Conservation (phyloP, 2,797 vertebrate species). For the Acestrorhynchus altus region DNA sequence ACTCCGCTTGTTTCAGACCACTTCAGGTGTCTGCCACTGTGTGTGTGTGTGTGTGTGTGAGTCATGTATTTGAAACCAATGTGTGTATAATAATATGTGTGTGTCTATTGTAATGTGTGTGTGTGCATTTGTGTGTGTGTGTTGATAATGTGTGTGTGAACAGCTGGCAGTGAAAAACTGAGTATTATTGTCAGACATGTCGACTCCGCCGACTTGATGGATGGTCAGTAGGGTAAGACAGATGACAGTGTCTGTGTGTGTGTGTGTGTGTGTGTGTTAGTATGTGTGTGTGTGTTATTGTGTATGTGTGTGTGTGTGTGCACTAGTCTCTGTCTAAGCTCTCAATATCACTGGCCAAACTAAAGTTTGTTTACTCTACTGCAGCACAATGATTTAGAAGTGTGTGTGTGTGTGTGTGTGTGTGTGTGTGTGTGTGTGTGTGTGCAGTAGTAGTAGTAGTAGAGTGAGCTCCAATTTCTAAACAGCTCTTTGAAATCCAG, state of each 20-base stretch:
- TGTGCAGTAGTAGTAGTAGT: constrained; percentile 33
- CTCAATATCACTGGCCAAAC: constrained; percentile 81
- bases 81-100: constrained; percentile 5
- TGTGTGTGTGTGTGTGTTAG: constrained; percentile 58
- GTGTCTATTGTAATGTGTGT: neutral
- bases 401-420: constrained; percentile 59
- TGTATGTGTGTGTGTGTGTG: constrained; percentile 55
- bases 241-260: constrained; percentile 74
- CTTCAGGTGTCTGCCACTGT: constrained; percentile 70
- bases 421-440: constrained; percentile 40
- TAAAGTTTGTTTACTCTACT: constrained; percentile 82
- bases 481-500: constrained; percentile 79
- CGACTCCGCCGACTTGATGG: constrained; percentile 82
- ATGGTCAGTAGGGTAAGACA: constrained; percentile 82
- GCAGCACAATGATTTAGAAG: constrained; percentile 77
- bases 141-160: constrained; percentile 31
- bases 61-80: neutral
- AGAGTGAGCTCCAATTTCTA: constrained; percentile 75
- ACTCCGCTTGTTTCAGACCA: constrained; percentile 61
- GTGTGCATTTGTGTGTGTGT: constrained; percentile 36
- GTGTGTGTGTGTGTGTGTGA: constrained; percentile 20
- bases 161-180: constrained; percentile 72
- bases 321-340: constrained; percentile 66
- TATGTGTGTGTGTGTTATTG: constrained; percentile 59
- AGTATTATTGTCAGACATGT: constrained; percentile 82